Conservation (phyloP, 2,113 vertebrate species). For the Phasianus colchicus region DNA sequence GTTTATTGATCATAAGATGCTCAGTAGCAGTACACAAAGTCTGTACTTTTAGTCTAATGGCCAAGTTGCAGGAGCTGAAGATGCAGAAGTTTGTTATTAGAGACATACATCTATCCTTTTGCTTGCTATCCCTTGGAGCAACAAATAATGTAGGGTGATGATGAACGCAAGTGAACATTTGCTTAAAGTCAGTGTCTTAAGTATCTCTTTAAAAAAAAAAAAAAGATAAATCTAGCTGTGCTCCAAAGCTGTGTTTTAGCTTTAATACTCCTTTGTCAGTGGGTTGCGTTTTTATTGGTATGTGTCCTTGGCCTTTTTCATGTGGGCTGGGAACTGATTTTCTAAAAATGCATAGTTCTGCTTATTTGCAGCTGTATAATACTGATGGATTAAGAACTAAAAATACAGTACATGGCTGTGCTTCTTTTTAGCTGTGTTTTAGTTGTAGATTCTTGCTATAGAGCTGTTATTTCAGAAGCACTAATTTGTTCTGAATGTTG, state of each 20-base stretch:
- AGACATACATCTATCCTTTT: neutral
- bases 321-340: slow-evolving; percentile 56
- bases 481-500: neutral
- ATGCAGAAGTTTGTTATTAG: neutral
- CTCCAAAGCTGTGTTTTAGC: neutral
- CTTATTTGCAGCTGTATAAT: slow-evolving; percentile 67
- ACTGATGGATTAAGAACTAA: slow-evolving; percentile 67
- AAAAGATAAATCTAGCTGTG: neutral
- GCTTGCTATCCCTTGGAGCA: neutral
- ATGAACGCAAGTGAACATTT: neutral
- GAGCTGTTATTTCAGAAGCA: neutral
- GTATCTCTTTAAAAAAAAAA: neutral
- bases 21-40: accelerated
- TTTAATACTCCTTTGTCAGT: neutral
- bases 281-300: slow-evolving; percentile 30
- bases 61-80: neutral
- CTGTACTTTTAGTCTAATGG: neutral
- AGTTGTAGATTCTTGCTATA: neutral
- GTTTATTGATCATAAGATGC: neutral
- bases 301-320: slow-evolving; percentile 48
- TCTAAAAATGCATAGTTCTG: slow-evolving; percentile 65
- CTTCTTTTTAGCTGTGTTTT: slow-evolving; percentile 21
- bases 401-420: slow-evolving; percentile 43
- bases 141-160: neutral
- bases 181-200: neutral